phyloP scores from a whole-genome alignment of 1,140 invertebrate species.

The Trichomalopsis sarcophagae region DNA sequence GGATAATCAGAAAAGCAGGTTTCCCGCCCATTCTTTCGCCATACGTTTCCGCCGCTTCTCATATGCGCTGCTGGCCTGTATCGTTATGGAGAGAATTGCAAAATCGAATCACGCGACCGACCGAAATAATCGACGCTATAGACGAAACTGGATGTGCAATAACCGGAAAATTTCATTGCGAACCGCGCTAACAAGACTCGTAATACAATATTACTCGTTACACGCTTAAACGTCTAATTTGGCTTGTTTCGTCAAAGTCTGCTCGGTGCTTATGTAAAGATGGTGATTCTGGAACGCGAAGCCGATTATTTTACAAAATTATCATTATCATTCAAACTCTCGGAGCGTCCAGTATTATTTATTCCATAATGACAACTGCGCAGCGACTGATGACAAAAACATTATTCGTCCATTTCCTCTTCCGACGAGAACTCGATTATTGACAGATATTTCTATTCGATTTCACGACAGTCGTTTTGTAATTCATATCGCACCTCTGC shows the following conservation, averaged over 20 bases:
- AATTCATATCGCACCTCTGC: neutral
- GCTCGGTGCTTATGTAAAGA: neutral
- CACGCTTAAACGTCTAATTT: neutral
- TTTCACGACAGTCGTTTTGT: neutral
- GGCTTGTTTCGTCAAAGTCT: neutral
- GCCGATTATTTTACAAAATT: neutral
- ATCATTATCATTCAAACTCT: too few species aligned
- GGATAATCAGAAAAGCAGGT: neutral
- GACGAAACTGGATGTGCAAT: slow-evolving; percentile 31
- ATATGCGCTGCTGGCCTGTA: neutral
- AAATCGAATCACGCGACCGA: slow-evolving; percentile 27
- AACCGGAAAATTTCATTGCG: slow-evolving; percentile 25
- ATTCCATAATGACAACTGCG: neutral
- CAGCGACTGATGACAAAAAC: too few species aligned
- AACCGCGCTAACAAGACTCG: slow-evolving; percentile 2
- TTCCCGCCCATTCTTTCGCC: slow-evolving; percentile 2
- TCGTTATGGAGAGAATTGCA: neutral
- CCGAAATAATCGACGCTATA: slow-evolving; percentile 32
- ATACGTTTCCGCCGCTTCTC: slow-evolving; percentile 11
- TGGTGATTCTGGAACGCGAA: neutral
- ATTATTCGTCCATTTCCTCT: neutral
- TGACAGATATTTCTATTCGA: neutral
- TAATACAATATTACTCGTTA: neutral
- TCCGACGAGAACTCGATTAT: neutral
- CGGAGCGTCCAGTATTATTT: too few species aligned